These are phyloP conservation scores for Apocheima hispidaria DNA, from an alignment of 2,888 invertebrate species.

Conservation along the genomic window DNA sequence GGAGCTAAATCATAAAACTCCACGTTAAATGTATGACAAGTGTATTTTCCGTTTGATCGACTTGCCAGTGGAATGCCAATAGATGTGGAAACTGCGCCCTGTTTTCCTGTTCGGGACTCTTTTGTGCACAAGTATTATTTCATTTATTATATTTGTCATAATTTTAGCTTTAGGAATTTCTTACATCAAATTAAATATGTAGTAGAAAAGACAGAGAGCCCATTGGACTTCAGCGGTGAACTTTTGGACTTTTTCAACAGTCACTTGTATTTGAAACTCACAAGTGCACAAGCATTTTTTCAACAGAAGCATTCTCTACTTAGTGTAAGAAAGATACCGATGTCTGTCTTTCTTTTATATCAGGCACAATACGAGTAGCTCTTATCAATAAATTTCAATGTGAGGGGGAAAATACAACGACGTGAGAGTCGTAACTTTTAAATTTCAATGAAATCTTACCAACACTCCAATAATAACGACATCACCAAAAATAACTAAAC, in stretches of 20 bases:
- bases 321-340: too few species aligned
- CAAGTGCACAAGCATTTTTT: background rate
- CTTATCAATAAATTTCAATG: too few species aligned
- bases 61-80: conserved; percentile 71
- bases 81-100: conserved; percentile 20
- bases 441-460: too few species aligned
- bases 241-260: too few species aligned
- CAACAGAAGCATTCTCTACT: background rate
- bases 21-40: conserved; percentile 78
- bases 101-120: background rate
- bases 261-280: background rate
- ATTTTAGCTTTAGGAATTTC: background rate
- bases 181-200: too few species aligned
- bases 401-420: too few species aligned
- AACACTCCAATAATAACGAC: too few species aligned
- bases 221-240: too few species aligned
- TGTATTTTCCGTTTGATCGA: conserved; percentile 79
- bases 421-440: too few species aligned
- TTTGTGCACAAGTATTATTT: conserved; percentile 1
- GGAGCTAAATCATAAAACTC: conserved; percentile 65
- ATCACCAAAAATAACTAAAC: too few species aligned
- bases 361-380: too few species aligned
- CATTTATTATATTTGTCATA: background rate
- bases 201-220: background rate
- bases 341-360: too few species aligned